These are phyloP conservation scores for Sebastiscus tertius DNA, from an alignment of 2,797 vertebrate species.

Conservation along the genomic window DNA sequence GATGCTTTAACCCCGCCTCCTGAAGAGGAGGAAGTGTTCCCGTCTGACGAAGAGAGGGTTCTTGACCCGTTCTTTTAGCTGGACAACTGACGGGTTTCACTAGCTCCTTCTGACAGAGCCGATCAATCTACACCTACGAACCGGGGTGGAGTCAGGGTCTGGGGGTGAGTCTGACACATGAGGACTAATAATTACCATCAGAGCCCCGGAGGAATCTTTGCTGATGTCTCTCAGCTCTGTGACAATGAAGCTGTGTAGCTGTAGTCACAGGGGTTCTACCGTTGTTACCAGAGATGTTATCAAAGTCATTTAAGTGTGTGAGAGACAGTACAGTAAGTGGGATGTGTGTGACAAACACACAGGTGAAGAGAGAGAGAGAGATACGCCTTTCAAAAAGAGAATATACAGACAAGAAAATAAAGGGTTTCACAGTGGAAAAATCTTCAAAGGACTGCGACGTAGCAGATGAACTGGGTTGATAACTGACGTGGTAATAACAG, in stretches of 20 bases:
- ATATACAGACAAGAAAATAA: slow-evolving; percentile 16
- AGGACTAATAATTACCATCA: slow-evolving; percentile 1
- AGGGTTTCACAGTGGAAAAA: neutral
- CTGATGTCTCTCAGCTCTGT: neutral
- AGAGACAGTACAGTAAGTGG: neutral
- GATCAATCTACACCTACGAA: neutral
- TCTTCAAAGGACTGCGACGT: neutral
- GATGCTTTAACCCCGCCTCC: neutral
- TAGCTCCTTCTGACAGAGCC: neutral
- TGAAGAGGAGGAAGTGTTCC: neutral
- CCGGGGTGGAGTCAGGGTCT: neutral
- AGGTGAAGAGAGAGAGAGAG: slow-evolving; percentile 1
- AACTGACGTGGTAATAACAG: neutral
- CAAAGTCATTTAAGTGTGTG: slow-evolving; percentile 22
- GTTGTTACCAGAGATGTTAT: slow-evolving; percentile 25
- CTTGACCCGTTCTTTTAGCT: neutral
- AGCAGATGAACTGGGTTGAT: neutral
- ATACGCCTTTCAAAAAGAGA: neutral
- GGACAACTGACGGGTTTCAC: neutral
- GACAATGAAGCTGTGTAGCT: neutral
- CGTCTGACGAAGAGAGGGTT: neutral
- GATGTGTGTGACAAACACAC: slow-evolving; percentile 21
- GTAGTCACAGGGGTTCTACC: slow-evolving; percentile 7
- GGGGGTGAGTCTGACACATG: slow-evolving; percentile 18
- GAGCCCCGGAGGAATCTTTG: neutral